phyloP scores from a whole-genome alignment of 1,140 invertebrate species.

The Eubasilissa regina region DNA sequence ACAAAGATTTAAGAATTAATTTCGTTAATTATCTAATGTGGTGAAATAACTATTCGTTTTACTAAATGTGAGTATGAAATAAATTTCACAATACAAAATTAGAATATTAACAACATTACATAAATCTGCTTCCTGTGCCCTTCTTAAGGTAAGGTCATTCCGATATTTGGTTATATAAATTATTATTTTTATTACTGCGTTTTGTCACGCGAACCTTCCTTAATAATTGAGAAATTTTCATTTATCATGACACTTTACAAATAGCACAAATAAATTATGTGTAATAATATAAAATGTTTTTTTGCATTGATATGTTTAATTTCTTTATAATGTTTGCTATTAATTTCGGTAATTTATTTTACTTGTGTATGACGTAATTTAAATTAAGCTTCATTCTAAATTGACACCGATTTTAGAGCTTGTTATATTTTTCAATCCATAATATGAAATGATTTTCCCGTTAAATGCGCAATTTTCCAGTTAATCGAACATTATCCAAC shows the following conservation, averaged over 20 bases:
- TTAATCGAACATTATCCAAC: constrained; percentile 31
- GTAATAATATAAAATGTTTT: too few relatives aligned
- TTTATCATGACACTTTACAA: neutral
- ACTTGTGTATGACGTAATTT: too few relatives aligned
- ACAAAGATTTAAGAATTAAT: too few relatives aligned
- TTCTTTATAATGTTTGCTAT: too few relatives aligned
- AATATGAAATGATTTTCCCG: constrained; percentile 23
- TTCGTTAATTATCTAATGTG: too few relatives aligned
- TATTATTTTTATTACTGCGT: constrained; percentile 8
- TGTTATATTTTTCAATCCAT: constrained; percentile 5
- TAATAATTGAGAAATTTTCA: constrained; percentile 27
- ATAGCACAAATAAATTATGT: too few relatives aligned
- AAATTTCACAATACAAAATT: neutral
- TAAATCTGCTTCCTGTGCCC: neutral
- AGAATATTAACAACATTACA: too few relatives aligned
- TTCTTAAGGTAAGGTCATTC: neutral
- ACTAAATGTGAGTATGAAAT: too few relatives aligned
- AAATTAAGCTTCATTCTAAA: too few relatives aligned
- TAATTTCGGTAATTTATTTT: too few relatives aligned
- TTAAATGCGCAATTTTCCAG: constrained; percentile 34
- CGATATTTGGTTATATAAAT: constrained; percentile 25
- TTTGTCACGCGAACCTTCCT: neutral
- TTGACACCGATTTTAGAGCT: neutral
- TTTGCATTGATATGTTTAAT: too few relatives aligned
- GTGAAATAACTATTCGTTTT: too few relatives aligned